Evolutionary conservation across 1,140 invertebrate genomes (phyloP).

Genomic region (Zaprionus lachaisei): DNA sequence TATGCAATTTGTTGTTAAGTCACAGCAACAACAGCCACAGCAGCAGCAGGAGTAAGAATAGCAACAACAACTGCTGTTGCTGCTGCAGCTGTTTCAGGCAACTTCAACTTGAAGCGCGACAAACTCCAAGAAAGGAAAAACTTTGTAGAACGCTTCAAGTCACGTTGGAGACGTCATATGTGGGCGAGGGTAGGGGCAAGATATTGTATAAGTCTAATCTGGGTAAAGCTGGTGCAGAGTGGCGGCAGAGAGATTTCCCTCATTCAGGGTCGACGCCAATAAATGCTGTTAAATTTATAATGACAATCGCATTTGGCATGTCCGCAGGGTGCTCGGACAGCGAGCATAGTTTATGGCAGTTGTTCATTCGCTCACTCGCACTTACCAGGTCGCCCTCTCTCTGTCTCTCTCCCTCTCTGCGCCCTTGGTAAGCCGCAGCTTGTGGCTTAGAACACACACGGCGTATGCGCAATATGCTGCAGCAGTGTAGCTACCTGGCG

Average conservation of each 20-base stretch:
- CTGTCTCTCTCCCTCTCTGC: not conserved
- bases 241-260: not conserved
- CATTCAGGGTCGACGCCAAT: slow-evolving; percentile 33
- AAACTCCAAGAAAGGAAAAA: slow-evolving; percentile 5
- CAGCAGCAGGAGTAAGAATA: slow-evolving; percentile 15
- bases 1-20: slow-evolving; percentile 66
- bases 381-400: not conserved
- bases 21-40: slow-evolving; percentile 11
- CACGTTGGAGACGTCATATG: slow-evolving; percentile 7
- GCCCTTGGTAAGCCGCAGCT: not conserved
- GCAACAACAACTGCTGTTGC: slow-evolving; percentile 10
- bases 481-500: not conserved
- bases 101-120: slow-evolving; percentile 26
- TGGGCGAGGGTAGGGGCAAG: not conserved
- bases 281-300: slow-evolving; percentile 46
- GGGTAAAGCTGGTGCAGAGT: not conserved
- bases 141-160: slow-evolving; percentile 31
- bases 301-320: slow-evolving; percentile 27
- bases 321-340: slow-evolving; percentile 10
- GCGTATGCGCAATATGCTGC: slow-evolving; percentile 8
- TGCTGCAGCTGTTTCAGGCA: slow-evolving; percentile 14
- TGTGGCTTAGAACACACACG: not conserved
- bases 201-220: slow-evolving; percentile 23
- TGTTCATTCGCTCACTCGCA: not conserved
- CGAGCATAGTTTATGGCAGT: slow-evolving; percentile 29